Evolutionary conservation across 2,888 invertebrate genomes (phyloP), one percentile per base, ranked within the genome.

Genomic region (Rhagonycha lutea): DNA sequence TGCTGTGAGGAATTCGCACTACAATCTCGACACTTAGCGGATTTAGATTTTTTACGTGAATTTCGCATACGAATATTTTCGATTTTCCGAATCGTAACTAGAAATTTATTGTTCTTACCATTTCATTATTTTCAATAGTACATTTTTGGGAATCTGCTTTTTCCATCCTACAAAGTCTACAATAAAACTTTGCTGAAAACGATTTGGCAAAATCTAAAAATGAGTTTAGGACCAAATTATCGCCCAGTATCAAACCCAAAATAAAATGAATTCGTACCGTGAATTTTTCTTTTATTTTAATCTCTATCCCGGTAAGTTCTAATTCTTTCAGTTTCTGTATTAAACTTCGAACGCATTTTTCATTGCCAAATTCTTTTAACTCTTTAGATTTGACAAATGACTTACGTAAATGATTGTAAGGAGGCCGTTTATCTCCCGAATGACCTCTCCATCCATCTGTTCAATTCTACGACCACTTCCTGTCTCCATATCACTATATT

Each of bases 311-410:
- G 67, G 71, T 71, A 8, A 61, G 28, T 79, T 78, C 75, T 14
- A 79, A 32, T 65, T 75, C 73, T 61, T 68, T 76, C 32, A 79
- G 4, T 63, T 75, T 74, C 12, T 79, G 23, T 63, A 79, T 72
- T 9, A 79, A 68, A 67, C 9, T 29, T 68, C 74, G 23, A 68
- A 80, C 77, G 69, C 77, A 79, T 76, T 75, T 77, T 73, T 71
- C 71, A 32, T 71, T 71, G 18, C 71, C 71, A 28, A 80, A 61
- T 61, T 1, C 3, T 12, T 61, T 61, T 8, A 61, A 10, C 78
- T 81, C 80, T 14, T 23, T 71, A 12, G 78, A 78, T 75, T 80
- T 81, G n/a, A n/a, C n/a, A n/a, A n/a, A n/a, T n/a, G n/a, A n/a
- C n/a, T n/a, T n/a, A n/a, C n/a, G n/a, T n/a, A n/a, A n/a, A n/a